Evolutionary conservation across 2,113 vertebrate species (phyloP).

Genomic region (Talpa occidentalis): DNA sequence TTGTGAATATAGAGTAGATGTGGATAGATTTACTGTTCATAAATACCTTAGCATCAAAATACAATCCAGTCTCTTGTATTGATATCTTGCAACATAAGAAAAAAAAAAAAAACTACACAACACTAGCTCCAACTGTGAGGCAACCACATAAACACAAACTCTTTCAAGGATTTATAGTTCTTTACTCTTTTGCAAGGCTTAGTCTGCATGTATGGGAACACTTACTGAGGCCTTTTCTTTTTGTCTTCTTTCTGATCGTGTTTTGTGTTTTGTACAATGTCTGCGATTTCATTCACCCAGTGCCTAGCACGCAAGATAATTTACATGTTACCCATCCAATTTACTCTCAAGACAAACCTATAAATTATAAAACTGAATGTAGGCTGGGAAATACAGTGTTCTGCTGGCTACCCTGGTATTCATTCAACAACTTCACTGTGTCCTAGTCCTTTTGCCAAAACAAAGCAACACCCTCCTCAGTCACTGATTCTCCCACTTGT

Average conservation of each 20-base stretch:
- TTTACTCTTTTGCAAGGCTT: not conserved
- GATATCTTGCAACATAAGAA: not conserved
- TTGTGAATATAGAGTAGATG: not conserved
- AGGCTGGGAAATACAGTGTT: not conserved
- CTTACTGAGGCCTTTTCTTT: not conserved
- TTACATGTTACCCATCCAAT: not conserved
- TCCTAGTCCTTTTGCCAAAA: not conserved
- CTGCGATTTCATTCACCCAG: not conserved
- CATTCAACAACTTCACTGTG: not conserved
- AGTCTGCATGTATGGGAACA: not conserved
- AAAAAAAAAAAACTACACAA: not conserved
- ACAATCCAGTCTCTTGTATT: not conserved
- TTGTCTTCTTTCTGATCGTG: not conserved
- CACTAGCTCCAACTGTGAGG: not conserved
- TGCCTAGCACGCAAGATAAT: not conserved
- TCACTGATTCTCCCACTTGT: not conserved
- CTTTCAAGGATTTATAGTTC: not conserved
- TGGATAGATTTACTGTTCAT: not conserved
- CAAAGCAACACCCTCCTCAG: not conserved
- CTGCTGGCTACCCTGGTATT: too few relatives aligned
- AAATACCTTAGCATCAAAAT: constrained; percentile 1
- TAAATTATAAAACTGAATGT: not conserved
- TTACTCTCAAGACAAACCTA: not conserved
- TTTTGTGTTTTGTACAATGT: not conserved
- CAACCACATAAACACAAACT: not conserved